These are phyloP conservation scores for Sebastes oblongus DNA, from an alignment of 2,797 vertebrate species.

Conservation along the genomic window DNA sequence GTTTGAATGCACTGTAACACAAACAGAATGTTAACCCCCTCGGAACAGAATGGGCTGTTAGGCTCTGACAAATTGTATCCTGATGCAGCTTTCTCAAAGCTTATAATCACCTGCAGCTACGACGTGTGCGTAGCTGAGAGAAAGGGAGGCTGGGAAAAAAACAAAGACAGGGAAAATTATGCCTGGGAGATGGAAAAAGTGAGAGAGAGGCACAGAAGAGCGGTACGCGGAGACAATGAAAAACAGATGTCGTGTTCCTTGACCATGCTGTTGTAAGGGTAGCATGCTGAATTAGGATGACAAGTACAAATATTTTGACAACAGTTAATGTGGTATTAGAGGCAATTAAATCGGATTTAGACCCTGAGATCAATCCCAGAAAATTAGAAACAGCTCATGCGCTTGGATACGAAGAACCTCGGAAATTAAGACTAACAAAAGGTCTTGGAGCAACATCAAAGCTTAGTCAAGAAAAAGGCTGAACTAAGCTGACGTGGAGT, in stretches of 20 bases:
- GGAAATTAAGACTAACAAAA: constrained; percentile 72
- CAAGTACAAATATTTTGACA: constrained; percentile 85
- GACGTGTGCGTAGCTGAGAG: constrained; percentile 47
- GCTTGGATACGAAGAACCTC: constrained; percentile 57
- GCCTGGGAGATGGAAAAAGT: constrained; percentile 66
- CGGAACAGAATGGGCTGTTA: constrained; percentile 91
- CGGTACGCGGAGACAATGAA: constrained; percentile 63
- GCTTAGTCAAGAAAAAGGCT: constrained; percentile 40
- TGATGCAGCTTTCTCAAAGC: constrained; percentile 79
- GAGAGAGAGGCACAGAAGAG: constrained; percentile 50
- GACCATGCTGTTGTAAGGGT: constrained; percentile 55
- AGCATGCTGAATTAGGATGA: constrained; percentile 74
- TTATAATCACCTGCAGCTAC: constrained; percentile 84
- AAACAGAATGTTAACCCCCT: constrained; percentile 99
- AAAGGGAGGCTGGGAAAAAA: constrained; percentile 50
- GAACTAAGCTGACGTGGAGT: constrained; percentile 58
- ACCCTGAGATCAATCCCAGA: constrained; percentile 72
- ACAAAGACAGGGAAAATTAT: constrained; percentile 59
- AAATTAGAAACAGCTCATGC: constrained; percentile 79
- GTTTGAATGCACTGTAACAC: constrained; percentile 99
- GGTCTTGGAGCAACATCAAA: constrained; percentile 78
- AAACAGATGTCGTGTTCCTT: constrained; percentile 72
- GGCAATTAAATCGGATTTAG: constrained; percentile 79
- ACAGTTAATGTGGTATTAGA: constrained; percentile 81
- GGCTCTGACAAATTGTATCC: constrained; percentile 88